Base-by-base conservation (phyloP, 1,140 invertebrate genomes). In the Gonioctena quinquepunctata region DNA sequence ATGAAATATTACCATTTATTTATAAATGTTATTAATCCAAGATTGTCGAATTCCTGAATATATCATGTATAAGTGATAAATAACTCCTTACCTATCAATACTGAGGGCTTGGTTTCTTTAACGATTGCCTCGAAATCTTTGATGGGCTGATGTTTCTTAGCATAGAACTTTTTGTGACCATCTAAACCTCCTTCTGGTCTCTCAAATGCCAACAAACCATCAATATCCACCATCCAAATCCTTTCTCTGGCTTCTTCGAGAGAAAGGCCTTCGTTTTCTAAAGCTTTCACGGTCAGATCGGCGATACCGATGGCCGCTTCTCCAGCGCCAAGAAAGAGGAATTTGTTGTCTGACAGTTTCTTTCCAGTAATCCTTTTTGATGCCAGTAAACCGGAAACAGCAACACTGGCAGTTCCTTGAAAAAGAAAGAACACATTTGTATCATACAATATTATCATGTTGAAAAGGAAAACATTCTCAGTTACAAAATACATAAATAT, bases 241-340 rank as follows among this genome's bases (percentile, higher is more conserved):
- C 91, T 91, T 33, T 89, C 86, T 13, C 89, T 85, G 0, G 96
- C 96, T 74, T 97, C 90, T 73, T 92, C 84, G 71, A 88, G 84
- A 0, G 89, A 84, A 2, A 93, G 84, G 16, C 95, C 95, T 76
- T 97, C 94, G 8, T 89, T 86, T 66, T 93, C 87, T 92, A 98
- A 93, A 0, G 95, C 94, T 78, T 92, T 92, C 0, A 95, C 93
- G 48, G 93, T 91, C 23, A 98, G 85, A 21, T 66, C 63, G 13
- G 63, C 63, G n/a, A 66, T 66, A 26, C 63, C 63, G 8, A 49
- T 57, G n/a, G 50, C 49, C 1, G 49, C 21, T 84, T 94, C 94
- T 64, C 96, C 96, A 72, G 96, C 96, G 19, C 96, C 96, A 22
- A 96, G 88, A 82, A 98, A 98, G 16, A 97, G 86, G 81, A 94